Base-by-base conservation (phyloP, 2,113 vertebrate species). In the Microtus oregoni region DNA sequence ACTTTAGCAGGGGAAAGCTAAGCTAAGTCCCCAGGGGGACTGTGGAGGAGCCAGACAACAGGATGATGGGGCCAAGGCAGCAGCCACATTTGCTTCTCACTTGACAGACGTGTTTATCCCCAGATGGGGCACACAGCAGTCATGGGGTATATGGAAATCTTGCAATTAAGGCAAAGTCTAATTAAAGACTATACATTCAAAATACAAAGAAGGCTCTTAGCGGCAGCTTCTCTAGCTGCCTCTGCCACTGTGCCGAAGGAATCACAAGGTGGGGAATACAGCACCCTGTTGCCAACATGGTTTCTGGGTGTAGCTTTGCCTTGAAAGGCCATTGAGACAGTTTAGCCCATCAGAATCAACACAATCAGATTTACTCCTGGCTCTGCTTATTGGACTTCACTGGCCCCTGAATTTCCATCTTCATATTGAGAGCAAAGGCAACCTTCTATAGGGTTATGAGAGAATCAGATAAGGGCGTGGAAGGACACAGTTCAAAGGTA, bases 51-150 rank as follows among this genome's bases (percentile, higher is more conserved):
- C 32, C 30, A 79, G 76, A 4, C 24, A 95, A 44, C 4, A 0
- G 58, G 65, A 22, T 1, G 78, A 32, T 0, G 6, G 72, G 98
- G 98, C 95, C 97, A 87, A 87, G 97, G 90, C 91, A 88, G 85
- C 97, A 97, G 96, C 86, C 95, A 98, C 97, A 97, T 98, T 97
- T 96, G 85, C 94, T 97, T 98, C 95, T 94, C 28, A 52, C 96
- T 98, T 98, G 98, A 98, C 85, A 97, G 98, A 97, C 95, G 5
- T 97, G 97, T 98, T 98, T 97, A 97, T 98, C 95, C 97, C 94
- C 87, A 97, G 96, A 95, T 72, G 94, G 95, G 97, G 89, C 19
- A 92, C 0, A 30, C 2, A 47, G 86, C 38, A 95, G 89, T n/a
- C 93, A 73, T 0, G 2, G 8, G 58, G 86, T 20, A 5, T 90